Percentiles rank a stretch among this genome's conserved stretches.
Evolutionary conservation across 2,888 invertebrate genomes (phyloP).

Genomic region (Phaedon cochleariae): DNA sequence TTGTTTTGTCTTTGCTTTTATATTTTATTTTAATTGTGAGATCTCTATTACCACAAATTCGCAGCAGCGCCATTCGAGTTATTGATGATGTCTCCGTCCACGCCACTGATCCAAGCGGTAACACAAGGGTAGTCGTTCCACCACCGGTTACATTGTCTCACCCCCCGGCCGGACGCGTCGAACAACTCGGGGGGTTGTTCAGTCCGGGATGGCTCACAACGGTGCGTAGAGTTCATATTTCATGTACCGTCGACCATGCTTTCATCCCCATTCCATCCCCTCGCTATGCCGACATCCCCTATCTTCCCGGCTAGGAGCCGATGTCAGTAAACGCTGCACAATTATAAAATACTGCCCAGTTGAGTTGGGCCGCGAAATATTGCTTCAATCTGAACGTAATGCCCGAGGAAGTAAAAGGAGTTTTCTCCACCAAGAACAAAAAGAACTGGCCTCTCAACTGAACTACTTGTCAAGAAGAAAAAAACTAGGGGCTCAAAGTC

Average conservation of each 20-base stretch:
- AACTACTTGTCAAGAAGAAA: too few species aligned
- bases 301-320: constrained; percentile 16
- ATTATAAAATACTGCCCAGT: constrained; percentile 47
- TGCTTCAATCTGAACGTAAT: constrained; percentile 44
- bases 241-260: constrained; percentile 49
- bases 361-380: constrained; percentile 41
- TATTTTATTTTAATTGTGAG: too few species aligned
- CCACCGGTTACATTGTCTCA: constrained; percentile 52
- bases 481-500: too few species aligned
- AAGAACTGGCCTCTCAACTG: too few species aligned
- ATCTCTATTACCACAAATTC: not conserved
- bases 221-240: constrained; percentile 58
- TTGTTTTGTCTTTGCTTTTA: too few species aligned
- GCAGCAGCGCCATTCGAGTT: too few species aligned
- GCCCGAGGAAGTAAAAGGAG: constrained; percentile 31
- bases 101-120: constrained; percentile 21
- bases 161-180: constrained; percentile 53
- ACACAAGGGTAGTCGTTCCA: constrained; percentile 40
- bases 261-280: constrained; percentile 7
- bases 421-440: constrained; percentile 34
- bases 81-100: not conserved
- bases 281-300: constrained; percentile 4
- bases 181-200: constrained; percentile 52
- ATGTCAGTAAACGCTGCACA: constrained; percentile 45
- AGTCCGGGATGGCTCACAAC: constrained; percentile 45